Percentiles rank a stretch among this genome's conserved stretches.
Conservation (phyloP, 2,113 vertebrate species). For the Onychostoma macrolepis region DNA sequence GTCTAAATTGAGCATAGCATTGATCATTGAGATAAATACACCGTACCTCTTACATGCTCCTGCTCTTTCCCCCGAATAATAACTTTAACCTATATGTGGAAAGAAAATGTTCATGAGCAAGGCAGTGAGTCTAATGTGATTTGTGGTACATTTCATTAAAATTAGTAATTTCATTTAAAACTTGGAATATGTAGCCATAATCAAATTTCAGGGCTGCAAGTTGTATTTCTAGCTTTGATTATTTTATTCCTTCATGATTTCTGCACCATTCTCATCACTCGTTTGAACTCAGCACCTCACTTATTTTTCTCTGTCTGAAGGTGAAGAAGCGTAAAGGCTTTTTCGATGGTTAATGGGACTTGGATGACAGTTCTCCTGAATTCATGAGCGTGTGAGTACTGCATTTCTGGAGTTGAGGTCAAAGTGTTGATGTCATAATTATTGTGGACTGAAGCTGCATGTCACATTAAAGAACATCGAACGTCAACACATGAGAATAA, state of each 20-base stretch:
- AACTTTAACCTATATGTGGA: background rate
- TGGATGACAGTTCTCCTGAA: constrained; percentile 5
- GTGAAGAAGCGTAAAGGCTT: background rate
- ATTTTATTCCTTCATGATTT: background rate
- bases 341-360: background rate
- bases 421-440: constrained; percentile 11
- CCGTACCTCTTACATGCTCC: background rate
- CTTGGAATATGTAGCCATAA: background rate
- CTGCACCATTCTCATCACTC: background rate
- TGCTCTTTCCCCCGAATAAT: background rate
- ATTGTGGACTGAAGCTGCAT: background rate
- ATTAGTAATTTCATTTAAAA: background rate
- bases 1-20: constrained; percentile 28
- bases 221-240: constrained; percentile 3
- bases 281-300: background rate
- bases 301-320: background rate
- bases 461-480: background rate
- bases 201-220: background rate
- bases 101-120: background rate
- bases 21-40: constrained; percentile 18
- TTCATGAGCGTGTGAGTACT: background rate
- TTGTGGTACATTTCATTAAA: background rate
- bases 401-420: background rate
- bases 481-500: background rate
- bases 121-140: background rate